These are phyloP conservation scores for Lamellibrachia columna DNA, from an alignment of 2,888 invertebrate genomes.

Conservation along the genomic window DNA sequence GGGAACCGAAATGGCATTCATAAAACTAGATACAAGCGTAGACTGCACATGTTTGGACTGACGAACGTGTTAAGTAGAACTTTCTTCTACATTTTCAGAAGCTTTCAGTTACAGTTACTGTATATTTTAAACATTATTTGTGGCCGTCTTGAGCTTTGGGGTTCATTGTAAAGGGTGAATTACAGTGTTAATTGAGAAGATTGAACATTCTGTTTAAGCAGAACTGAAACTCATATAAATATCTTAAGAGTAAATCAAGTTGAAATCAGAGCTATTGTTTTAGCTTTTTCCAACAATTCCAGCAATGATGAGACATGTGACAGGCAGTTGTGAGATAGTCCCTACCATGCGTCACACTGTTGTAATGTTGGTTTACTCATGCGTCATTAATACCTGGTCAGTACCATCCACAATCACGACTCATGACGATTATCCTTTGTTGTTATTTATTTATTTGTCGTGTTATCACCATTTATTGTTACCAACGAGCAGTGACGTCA, in stretches of 20 bases:
- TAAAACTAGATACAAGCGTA: no score
- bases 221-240: not conserved
- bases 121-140: no score
- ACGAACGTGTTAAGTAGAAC: no score
- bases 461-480: not conserved
- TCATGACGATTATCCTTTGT: not conserved
- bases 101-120: no score
- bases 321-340: not conserved
- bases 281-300: not conserved
- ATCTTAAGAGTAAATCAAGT: not conserved
- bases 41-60: no score
- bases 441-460: not conserved
- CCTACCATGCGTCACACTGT: not conserved
- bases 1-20: no score
- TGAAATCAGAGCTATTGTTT: not conserved
- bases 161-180: no score
- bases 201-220: not conserved
- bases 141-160: no score
- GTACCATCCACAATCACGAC: not conserved
- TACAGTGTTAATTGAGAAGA: not conserved
- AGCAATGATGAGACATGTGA: not conserved
- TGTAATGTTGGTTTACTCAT: not conserved
- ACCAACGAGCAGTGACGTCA: not conserved
- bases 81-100: no score
- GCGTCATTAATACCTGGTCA: not conserved